Evolutionary conservation across 2,113 vertebrate species (phyloP).

Genomic region (Heterotis niloticus): DNA sequence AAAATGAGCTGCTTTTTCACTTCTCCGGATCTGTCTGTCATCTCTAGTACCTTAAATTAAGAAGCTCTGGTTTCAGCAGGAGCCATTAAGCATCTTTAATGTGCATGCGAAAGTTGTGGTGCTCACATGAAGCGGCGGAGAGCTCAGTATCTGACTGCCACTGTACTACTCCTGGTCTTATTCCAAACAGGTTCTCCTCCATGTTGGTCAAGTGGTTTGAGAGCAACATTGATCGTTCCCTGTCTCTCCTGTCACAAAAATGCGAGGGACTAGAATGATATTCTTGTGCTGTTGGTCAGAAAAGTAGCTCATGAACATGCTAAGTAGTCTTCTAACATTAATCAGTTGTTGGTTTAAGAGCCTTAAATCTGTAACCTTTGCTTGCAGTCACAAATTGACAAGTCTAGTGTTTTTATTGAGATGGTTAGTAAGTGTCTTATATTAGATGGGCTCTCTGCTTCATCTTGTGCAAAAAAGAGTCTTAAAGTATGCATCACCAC

Average conservation of each 20-base stretch:
- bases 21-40: not conserved
- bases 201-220: conserved; percentile 12
- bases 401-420: conserved; percentile 19
- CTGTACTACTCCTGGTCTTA: not conserved
- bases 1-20: conserved; percentile 2
- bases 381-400: not conserved
- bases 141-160: not conserved
- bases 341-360: conserved; percentile 12
- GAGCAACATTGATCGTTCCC: conserved; percentile 19
- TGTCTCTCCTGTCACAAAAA: conserved; percentile 19
- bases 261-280: conserved; percentile 20
- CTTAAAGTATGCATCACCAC: not conserved
- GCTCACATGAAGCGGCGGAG: conserved; percentile 5
- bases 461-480: conserved; percentile 10
- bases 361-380: conserved; percentile 15
- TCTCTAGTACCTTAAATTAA: not conserved
- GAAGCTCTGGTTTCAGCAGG: not conserved
- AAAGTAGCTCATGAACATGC: conserved; percentile 19
- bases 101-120: not conserved
- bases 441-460: not conserved
- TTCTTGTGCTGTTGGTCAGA: not conserved
- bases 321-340: not conserved
- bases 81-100: conserved; percentile 10
- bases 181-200: conserved; percentile 12
- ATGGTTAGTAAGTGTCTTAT: not conserved